A percentile compares a stretch with the other conserved stretches of the same genome.
phyloP scores from a whole-genome alignment of 2,888 invertebrate species.

The Sarcophaga rosellei region DNA sequence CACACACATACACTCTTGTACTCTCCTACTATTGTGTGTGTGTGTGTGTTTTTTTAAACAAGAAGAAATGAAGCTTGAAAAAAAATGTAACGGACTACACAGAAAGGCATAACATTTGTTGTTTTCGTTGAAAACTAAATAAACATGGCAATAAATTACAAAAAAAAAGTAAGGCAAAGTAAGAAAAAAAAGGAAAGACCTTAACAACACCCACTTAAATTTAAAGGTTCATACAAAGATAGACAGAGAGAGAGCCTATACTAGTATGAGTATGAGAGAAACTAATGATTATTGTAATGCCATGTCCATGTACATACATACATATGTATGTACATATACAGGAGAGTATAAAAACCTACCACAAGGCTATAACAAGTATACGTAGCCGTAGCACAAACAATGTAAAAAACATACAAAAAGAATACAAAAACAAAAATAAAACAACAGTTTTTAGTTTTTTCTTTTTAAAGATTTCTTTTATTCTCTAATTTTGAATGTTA shows the following conservation, averaged over 20 bases:
- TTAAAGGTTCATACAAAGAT: background rate
- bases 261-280: background rate
- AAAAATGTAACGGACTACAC: background rate
- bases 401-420: no score
- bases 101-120: background rate
- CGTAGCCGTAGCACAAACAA: background rate
- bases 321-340: background rate
- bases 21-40: background rate
- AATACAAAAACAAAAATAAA: background rate
- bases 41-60: background rate
- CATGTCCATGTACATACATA: background rate
- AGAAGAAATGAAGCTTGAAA: conserved; percentile 36
- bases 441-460: background rate
- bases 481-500: background rate
- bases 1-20: background rate
- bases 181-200: background rate
- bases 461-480: no score
- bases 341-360: background rate
- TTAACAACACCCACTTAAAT: background rate
- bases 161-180: no score
- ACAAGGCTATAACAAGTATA: background rate
- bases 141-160: conserved; percentile 49
- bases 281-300: conserved; percentile 51
- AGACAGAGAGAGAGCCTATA: background rate
- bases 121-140: background rate